Evolutionary conservation across 53 echinoderm and acorn worm genomes (phyloP).

Genomic region (Arbacia lixula): DNA sequence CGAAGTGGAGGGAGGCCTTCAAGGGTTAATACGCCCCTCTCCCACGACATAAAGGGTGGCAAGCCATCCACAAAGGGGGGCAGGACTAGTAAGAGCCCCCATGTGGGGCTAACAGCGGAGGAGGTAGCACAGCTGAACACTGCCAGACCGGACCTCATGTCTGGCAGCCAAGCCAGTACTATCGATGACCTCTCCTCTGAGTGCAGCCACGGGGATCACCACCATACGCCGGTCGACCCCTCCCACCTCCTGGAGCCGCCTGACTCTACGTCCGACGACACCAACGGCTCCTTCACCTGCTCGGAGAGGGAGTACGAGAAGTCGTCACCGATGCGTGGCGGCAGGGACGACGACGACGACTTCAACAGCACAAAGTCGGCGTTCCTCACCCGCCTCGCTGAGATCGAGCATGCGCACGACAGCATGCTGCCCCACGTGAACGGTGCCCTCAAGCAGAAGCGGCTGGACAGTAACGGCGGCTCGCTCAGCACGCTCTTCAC

Average conservation of each 20-base stretch:
- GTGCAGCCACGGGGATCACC: constrained; percentile 50
- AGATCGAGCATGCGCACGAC: constrained; percentile 80
- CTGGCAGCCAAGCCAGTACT: constrained; percentile 93
- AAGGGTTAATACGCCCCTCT: constrained; percentile 32
- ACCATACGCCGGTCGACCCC: constrained; percentile 42
- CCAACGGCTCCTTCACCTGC: constrained; percentile 95
- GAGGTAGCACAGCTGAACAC: constrained; percentile 91
- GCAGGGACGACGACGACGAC: constrained; percentile 9
- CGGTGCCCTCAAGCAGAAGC: constrained; percentile 63
- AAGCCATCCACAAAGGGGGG: constrained; percentile 31
- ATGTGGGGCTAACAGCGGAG: constrained; percentile 85
- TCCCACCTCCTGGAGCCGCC: constrained; percentile 84
- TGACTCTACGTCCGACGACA: constrained; percentile 88
- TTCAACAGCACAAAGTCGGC: constrained; percentile 25
- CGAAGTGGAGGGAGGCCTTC: constrained; percentile 55
- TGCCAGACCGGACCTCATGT: constrained; percentile 86
- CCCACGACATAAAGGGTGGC: constrained; percentile 52
- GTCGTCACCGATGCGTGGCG: constrained; percentile 62
- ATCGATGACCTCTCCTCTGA: constrained; percentile 88
- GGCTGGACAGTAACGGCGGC: constrained; percentile 79
- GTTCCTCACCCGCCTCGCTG: constrained; percentile 79
- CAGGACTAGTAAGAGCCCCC: constrained; percentile 52
- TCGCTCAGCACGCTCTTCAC: constrained; percentile 89
- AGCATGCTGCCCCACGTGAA: constrained; percentile 64
- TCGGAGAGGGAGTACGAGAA: constrained; percentile 83